phyloP scores from a whole-genome alignment of 2,797 vertebrate species.

The Phaenicophaeus curvirostris region DNA sequence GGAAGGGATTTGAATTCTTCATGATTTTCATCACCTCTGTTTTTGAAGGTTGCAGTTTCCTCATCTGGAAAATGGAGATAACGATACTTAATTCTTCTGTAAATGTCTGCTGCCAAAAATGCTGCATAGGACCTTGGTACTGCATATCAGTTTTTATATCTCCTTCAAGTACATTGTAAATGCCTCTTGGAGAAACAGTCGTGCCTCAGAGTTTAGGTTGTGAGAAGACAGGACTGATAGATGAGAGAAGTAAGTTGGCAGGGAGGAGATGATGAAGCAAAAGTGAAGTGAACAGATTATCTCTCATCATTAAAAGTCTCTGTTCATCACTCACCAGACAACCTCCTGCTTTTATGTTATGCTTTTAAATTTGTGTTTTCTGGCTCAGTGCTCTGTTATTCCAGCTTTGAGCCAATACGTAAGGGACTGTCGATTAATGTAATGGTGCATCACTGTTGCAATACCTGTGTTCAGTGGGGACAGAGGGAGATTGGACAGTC shows the following conservation, averaged over 20 bases:
- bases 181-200: neutral
- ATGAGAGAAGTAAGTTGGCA: neutral
- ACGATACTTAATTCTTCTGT: neutral
- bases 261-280: neutral
- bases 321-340: neutral
- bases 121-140: neutral
- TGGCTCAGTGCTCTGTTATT: neutral
- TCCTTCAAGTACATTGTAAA: neutral
- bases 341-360: neutral
- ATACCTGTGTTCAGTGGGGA: neutral
- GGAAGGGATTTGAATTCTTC: neutral
- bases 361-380: neutral
- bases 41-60: neutral
- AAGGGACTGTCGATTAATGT: neutral
- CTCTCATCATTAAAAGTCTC: neutral
- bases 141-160: neutral
- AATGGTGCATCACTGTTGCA: neutral
- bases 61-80: neutral
- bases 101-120: neutral
- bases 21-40: neutral
- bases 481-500: neutral
- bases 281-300: neutral
- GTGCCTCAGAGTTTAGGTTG: neutral
- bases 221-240: neutral
- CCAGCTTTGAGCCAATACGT: neutral